Evolutionary conservation across 2,113 vertebrate genomes (phyloP), one percentile per base, ranked within the genome.

Genomic region (Hippopotamus amphibius): DNA sequence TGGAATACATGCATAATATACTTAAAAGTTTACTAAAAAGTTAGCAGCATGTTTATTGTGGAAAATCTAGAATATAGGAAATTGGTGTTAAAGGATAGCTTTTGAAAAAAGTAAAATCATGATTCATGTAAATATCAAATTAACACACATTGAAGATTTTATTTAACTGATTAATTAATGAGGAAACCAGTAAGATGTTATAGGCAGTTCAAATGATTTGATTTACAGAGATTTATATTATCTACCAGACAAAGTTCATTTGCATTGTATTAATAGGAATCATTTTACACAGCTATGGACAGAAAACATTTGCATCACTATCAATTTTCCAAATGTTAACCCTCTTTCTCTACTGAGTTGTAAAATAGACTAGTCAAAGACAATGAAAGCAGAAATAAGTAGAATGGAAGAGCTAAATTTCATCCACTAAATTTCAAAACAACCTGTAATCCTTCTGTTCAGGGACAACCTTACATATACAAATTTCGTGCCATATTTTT

Each of bases 81-180:
- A 61, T 37, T 30, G 86, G 19, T 84, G 7, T 74, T 88, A 92
- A 85, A 91, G 30, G n/a, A 46, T 46, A 87, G 72, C 77, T 96
- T 92, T 89, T 28, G 88, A 72, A 88, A 80, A 93, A 93, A 21
- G 19, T 80, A 59, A 95, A 50, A 65, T 93, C 43, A 43, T 59
- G 37, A 63, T 30, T 89, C 16, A 88, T 61, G 24, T 72, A 92
- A 92, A 68, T 76, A 94, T 66, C 48, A 30, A 92, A 74, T 92
- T 22, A 90, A 55, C 13, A 72, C 4, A 66, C 21, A 82, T 53
- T 37, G 63, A 94, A 92, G 2, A 59, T 93, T 92, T 89, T 79
- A 90, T 88, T 92, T 94, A 87, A 82, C 50, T 90, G 37, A 92
- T 89, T 81, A 89, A 72, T 87, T 91, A 74, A 83, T 88, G 46